Conservation (phyloP, 2,888 invertebrate genomes). For the Odontothrips loti region DNA sequence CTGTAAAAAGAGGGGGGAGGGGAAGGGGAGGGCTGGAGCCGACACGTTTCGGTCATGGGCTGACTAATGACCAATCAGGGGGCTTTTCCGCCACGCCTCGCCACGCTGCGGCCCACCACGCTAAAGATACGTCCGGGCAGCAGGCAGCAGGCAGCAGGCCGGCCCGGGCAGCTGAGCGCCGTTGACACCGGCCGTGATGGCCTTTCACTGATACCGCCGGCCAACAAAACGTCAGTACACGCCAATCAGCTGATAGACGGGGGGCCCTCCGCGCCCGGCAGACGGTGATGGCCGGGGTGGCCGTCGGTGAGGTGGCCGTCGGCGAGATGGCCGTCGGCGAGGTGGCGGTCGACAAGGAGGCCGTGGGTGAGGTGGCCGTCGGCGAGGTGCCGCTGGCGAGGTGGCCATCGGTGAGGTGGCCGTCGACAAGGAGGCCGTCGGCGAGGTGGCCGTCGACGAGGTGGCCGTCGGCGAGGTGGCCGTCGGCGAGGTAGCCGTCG, state of each 20-base stretch:
- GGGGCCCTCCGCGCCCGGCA: background rate
- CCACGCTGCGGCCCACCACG: background rate
- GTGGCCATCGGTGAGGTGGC: too few relatives aligned
- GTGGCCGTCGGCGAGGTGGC: background rate
- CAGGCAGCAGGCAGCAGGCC: background rate
- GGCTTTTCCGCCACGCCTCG: background rate
- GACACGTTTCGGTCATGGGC: background rate
- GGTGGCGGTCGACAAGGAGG: background rate
- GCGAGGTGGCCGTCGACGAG: background rate
- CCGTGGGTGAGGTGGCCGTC: background rate
- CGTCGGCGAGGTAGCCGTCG: background rate
- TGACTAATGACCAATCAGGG: constrained; percentile 22
- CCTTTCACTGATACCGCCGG: background rate
- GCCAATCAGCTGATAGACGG: background rate
- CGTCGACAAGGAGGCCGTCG: background rate
- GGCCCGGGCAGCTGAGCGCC: background rate
- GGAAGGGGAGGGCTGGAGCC: background rate
- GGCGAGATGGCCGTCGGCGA: background rate
- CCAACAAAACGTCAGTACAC: background rate
- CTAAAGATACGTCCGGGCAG: too few relatives aligned
- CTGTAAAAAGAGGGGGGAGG: background rate
- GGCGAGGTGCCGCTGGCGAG: background rate
- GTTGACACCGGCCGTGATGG: background rate
- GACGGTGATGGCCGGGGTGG: background rate
- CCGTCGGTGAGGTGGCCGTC: background rate